Evolutionary conservation across 2,797 vertebrate species (phyloP), one percentile per base, ranked within the genome.

Genomic region (Trachurus trachurus): DNA sequence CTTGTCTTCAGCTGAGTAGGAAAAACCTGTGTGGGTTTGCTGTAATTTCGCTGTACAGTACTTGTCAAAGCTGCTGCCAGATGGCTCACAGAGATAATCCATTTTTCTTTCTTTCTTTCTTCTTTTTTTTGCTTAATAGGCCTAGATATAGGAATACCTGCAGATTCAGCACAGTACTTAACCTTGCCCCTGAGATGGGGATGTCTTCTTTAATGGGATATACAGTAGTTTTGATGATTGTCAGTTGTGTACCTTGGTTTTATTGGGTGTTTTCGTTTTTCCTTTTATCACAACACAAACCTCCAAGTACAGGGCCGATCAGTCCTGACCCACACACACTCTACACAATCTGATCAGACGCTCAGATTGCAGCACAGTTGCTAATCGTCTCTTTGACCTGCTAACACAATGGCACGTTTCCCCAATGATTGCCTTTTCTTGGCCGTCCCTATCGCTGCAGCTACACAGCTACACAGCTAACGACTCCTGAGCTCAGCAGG

Each of bases 1-100:
- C 57, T 49, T 70, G 70, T 66, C 37, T 29, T 52, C 68, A 80
- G 75, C 73, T 72, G 71, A 76, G 66, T 44, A 56, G 58, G 58
- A 50, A 8, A 58, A 61, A 53, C 12, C 9, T 61, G 6, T 53
- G 31, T 68, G 11, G 45, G 16, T 21, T 58, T 58, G 70, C 34
- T 37, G 34, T 8, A 37, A 37, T 37, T 37, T 37, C 6, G 26
- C 39, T 52, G 58, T 12, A 17, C 26, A 29, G 15, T 58, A 26
- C 26, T 42, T 34, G 13, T 64, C 1, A 1, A 63, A 22, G 9
- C 26, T 26, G 26, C 40, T 45, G 29, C 39, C 73, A 79, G 54
- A 71, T 44, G 52, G 66, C 44, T 15, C n/a, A 17, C 1, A 0
- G n/a, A 22, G 57, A 6, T 76, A 59, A 78, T 73, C 75, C 42